Conservation (phyloP, 2,113 vertebrate genomes). For the Leucopsar rothschildi region DNA sequence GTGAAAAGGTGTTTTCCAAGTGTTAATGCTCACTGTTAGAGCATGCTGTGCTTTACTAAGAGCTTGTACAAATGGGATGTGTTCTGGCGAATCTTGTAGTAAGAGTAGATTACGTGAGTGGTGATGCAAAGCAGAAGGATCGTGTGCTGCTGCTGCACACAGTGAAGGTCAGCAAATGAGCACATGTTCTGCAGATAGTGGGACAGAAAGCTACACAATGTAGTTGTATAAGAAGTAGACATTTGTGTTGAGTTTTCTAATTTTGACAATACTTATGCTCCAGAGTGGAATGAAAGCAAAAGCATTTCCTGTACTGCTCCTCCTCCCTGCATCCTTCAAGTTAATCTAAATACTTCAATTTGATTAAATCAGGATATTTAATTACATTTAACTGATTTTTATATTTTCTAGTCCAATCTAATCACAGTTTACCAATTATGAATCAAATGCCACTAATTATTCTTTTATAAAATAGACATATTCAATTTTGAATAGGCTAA, state of each 20-base stretch:
- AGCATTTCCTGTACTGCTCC: not conserved
- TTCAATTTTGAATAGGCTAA: not conserved
- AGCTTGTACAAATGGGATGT: not conserved
- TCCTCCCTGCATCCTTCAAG: not conserved
- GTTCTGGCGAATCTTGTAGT: not conserved
- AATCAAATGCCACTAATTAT: not conserved
- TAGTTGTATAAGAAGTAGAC: not conserved
- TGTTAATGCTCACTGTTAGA: not conserved
- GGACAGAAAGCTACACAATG: not conserved
- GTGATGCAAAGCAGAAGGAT: not conserved
- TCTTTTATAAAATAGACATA: not conserved
- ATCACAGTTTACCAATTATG: not conserved
- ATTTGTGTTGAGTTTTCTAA: not conserved
- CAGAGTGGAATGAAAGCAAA: not conserved
- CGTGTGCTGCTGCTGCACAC: not conserved
- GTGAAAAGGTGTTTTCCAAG: slow-evolving; percentile 10
- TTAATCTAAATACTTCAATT: not conserved
- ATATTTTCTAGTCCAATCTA: not conserved
- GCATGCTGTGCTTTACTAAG: not conserved
- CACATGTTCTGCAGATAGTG: not conserved
- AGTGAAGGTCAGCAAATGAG: not conserved
- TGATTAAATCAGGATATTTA: not conserved
- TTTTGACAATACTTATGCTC: not conserved
- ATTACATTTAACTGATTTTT: not conserved
- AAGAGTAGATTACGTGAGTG: not conserved